Conservation (phyloP, 2,888 invertebrate species). For the Agrotis segetum region DNA sequence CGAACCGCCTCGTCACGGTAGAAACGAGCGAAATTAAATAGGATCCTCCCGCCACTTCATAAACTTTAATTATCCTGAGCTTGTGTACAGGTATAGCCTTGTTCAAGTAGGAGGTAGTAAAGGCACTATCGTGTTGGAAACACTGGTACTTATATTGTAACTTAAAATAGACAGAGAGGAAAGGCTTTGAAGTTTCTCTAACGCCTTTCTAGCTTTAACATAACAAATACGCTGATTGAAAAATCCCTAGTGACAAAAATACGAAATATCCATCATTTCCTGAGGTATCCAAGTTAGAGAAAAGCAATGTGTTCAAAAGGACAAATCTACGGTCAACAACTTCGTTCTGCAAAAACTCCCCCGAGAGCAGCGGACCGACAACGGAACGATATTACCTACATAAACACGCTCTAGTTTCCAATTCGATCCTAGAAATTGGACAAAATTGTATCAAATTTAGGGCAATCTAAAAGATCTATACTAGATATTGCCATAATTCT, state of each 20-base stretch:
- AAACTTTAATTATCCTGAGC: slow-evolving; percentile 54
- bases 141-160: slow-evolving; percentile 22
- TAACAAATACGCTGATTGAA: background rate
- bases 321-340: slow-evolving; percentile 37
- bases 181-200: slow-evolving; percentile 11
- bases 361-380: slow-evolving; percentile 20
- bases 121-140: slow-evolving; percentile 19
- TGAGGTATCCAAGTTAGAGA: slow-evolving; percentile 7
- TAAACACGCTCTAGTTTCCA: slow-evolving; percentile 51
- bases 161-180: background rate
- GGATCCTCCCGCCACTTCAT: slow-evolving; percentile 52
- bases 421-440: slow-evolving; percentile 42
- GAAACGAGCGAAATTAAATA: slow-evolving; percentile 59
- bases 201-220: background rate
- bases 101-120: slow-evolving; percentile 33
- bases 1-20: slow-evolving; percentile 37
- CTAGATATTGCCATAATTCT: slow-evolving; percentile 13
- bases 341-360: slow-evolving; percentile 40
- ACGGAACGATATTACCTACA: slow-evolving; percentile 50
- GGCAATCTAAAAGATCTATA: slow-evolving; percentile 30
- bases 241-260: background rate
- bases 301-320: slow-evolving; percentile 34
- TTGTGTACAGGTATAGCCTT: slow-evolving; percentile 15
- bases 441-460: slow-evolving; percentile 43
- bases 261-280: slow-evolving; percentile 5